Evolutionary conservation across 2,113 vertebrate genomes (phyloP), one percentile per base, ranked within the genome.

Genomic region (Xenopus borealis): DNA sequence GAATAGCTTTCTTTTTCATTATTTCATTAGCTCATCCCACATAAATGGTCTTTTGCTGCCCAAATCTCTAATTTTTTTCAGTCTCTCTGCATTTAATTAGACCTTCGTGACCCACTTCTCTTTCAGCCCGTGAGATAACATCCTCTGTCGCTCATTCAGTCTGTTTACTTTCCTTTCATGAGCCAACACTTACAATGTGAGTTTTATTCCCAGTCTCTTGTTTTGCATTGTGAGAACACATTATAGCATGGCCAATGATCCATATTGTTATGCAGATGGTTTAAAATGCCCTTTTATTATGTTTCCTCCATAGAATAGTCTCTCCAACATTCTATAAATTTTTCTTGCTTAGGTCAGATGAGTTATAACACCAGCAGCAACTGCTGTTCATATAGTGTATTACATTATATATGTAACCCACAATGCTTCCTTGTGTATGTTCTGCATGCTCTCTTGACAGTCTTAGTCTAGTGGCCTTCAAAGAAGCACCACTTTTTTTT

Each of bases 71-170:
- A 64, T 77, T 64, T 75, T 65, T 55, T 62, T 23, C 57, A 40
- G 17, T 7, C 11, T 62, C 65, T 62, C 17, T n/a, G 47, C 58
- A 69, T 69, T 70, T 77, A 77, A 77, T 70, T 64, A 77, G 74
- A 70, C 74, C 67, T 77, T 16, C 64, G 6, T 20, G 47, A 77
- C 74, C 19, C 59, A 30, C 17, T 64, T 62, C 10, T 16, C 45
- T 73, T 57, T 27, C 67, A 45, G 50, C 18, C 19, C 12, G n/a
- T 13, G 13, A 45, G 74, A 64, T 70, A 77, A 52, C 27, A 63
- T 69, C 66, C 47, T 23, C 66, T 69, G 59, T 57, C 58, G 45
- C 47, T 50, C 65, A 62, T 12, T 19, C 12, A 69, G n/a, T 7
- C 16, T 75, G 72, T 68, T 62, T 75, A 68, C n/a, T 33, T 23